These are phyloP conservation scores for Isoperla grammatica DNA, from an alignment of 2,888 invertebrate species.

Conservation along the genomic window DNA sequence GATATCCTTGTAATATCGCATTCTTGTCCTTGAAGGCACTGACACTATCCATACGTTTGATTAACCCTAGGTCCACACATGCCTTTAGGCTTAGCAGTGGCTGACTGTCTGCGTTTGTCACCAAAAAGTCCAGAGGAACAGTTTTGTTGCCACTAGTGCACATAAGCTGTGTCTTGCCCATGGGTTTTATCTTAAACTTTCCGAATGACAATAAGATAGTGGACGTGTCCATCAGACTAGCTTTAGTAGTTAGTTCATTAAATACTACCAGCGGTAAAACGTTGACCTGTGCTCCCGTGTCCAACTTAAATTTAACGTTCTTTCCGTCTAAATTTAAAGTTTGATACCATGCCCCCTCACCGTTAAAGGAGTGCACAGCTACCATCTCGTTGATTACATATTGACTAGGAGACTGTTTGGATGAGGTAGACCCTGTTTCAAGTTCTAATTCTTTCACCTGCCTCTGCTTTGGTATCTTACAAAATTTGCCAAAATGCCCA, in stretches of 20 bases:
- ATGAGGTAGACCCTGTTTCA: neutral
- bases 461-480: neutral
- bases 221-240: neutral
- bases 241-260: neutral
- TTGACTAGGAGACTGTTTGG: too few species aligned
- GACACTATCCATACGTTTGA: neutral
- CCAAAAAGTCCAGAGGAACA: neutral
- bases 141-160: neutral
- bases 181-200: neutral
- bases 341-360: neutral
- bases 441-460: neutral
- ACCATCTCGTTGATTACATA: too few species aligned
- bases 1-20: neutral
- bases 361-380: too few species aligned
- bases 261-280: neutral
- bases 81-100: too few species aligned
- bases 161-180: neutral
- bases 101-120: neutral
- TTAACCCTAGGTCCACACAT: neutral
- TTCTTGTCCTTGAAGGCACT: neutral
- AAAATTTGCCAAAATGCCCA: neutral
- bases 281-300: conserved; percentile 7
- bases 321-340: neutral
- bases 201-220: neutral
- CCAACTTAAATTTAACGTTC: conserved; percentile 8